phyloP scores from a whole-genome alignment of 2,113 vertebrate species.

The Lanius ludovicianus region DNA sequence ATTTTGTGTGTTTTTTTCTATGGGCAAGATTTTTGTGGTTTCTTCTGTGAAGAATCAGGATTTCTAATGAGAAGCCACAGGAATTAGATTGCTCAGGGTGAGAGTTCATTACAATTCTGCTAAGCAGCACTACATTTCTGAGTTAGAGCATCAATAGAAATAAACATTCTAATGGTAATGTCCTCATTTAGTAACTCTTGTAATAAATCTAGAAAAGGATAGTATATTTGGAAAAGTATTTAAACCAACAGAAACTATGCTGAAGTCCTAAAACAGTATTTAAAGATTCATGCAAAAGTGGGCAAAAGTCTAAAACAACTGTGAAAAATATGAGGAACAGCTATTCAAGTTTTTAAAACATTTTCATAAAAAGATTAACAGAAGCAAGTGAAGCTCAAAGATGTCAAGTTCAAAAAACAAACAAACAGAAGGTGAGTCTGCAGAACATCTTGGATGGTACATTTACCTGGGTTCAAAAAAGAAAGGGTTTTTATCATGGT shows the following conservation, averaged over 20 bases:
- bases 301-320: background rate
- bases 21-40: constrained; percentile 27
- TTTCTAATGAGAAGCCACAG: constrained; percentile 22
- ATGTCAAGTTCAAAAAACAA: background rate
- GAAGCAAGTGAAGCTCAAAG: background rate
- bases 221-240: background rate
- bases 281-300: background rate
- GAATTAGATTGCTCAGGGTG: background rate
- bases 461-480: background rate
- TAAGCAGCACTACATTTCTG: background rate
- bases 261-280: background rate
- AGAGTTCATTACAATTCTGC: background rate
- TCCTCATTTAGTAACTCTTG: background rate
- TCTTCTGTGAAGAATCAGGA: constrained; percentile 1
- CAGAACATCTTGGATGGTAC: background rate
- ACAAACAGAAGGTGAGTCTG: background rate
- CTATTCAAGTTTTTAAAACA: background rate
- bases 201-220: background rate
- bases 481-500: background rate
- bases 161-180: background rate
- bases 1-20: background rate
- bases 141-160: background rate
- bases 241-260: background rate
- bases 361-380: background rate
- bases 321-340: background rate